Evolutionary conservation across 2,797 vertebrate genomes (phyloP).

Genomic region (Adelosebastes latens): DNA sequence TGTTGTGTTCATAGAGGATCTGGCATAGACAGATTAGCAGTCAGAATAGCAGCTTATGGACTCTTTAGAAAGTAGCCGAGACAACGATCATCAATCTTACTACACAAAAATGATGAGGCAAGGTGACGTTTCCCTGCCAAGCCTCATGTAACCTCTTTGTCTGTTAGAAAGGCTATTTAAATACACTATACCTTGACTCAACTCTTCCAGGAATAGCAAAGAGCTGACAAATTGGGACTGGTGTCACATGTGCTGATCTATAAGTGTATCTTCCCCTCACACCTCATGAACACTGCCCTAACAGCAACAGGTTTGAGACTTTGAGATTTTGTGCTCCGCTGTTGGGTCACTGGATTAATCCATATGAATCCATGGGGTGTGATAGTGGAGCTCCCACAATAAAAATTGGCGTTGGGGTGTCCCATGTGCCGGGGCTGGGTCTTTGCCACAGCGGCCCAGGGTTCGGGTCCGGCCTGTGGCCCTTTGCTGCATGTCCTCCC

Average conservation of each 20-base stretch:
- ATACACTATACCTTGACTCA: slow-evolving; percentile 30
- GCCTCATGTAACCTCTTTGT: slow-evolving; percentile 4
- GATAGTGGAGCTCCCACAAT: slow-evolving; percentile 40
- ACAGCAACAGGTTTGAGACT: slow-evolving; percentile 46
- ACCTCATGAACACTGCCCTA: slow-evolving; percentile 28
- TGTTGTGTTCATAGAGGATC: slow-evolving; percentile 66
- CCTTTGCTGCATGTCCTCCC: too few relatives aligned
- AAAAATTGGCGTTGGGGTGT: not conserved
- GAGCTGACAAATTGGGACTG: slow-evolving; percentile 22
- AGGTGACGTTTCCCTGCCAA: slow-evolving; percentile 5
- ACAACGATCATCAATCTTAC: slow-evolving; percentile 29
- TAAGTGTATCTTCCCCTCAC: slow-evolving; percentile 22
- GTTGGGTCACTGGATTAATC: slow-evolving; percentile 72
- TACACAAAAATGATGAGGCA: slow-evolving; percentile 6
- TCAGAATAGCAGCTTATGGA: slow-evolving; percentile 36
- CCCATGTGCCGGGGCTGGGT: too few relatives aligned
- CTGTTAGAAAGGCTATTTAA: slow-evolving; percentile 4
- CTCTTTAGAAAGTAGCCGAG: slow-evolving; percentile 52
- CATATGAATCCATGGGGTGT: slow-evolving; percentile 29
- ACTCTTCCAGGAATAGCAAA: slow-evolving; percentile 13
- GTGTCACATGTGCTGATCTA: slow-evolving; percentile 39
- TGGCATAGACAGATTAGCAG: slow-evolving; percentile 64
- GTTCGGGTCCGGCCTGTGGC: too few relatives aligned
- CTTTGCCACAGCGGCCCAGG: too few relatives aligned
- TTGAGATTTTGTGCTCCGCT: slow-evolving; percentile 20